Evolutionary conservation across 2,797 vertebrate genomes (phyloP), one percentile per base, ranked within the genome.

Genomic region (Hippoglossus hippoglossus): DNA sequence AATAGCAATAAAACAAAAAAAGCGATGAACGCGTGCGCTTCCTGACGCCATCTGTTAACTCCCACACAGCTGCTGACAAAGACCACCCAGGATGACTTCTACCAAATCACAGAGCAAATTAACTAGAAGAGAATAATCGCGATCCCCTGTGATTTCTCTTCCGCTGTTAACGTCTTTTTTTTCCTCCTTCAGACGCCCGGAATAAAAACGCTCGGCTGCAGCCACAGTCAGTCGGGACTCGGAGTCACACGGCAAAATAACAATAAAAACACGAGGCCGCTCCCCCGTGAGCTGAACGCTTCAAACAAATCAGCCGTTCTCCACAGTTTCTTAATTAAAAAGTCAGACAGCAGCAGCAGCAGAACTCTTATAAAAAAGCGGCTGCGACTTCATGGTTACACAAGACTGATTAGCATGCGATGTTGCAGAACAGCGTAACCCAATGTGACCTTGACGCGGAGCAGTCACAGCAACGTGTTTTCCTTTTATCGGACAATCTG

Each of bases 51-150:
- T 71, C 67, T 72, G 79, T 73, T 77, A 41, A 71, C 85, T 87
- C 87, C 84, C 84, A 88, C 86, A 60, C 89, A 85, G 82, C 79
- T 82, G 83, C 86, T 81, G 79, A 83, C 76, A 34, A 73, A 85
- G 80, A 82, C 72, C 81, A 77, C 79, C 54, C 31, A 77, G 77
- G 83, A 84, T 55, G 19, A 53, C 65, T 69, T 56, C 74, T 6
- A 57, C 67, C 67, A 84, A 83, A 85, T 80, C 84, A 83, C 87
- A 86, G 69, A 82, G 80, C 80, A 83, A 87, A 89, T 89, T 79
- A 88, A 83, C 69, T 69, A 63, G 46, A 78, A 74, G 75, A 71
- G 73, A 80, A 81, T 70, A 80, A 58, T 56, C 63, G 0, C 0
- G 5, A 54, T 88, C 84, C 83, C 68, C 0, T 11, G 76, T 44